Base-by-base conservation (phyloP, 2,888 invertebrate species). In the Drosophila formosana region DNA sequence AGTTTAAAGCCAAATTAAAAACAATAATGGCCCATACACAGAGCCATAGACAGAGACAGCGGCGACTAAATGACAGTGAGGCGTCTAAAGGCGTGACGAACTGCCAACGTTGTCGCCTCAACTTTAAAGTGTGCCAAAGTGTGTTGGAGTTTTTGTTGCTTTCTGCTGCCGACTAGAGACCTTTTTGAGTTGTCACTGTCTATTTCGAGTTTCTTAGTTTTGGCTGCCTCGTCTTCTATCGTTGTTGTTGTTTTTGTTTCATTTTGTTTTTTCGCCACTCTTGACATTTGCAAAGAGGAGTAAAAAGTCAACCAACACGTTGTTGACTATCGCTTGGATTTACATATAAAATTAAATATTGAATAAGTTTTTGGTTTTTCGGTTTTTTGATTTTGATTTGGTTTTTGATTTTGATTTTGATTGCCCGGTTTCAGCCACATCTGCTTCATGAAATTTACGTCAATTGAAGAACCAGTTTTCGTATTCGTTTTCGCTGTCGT, bases 11-110 rank as follows among this genome's bases (percentile, higher is more conserved):
- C 68, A 82, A 81, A 82, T 81, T 80, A 73, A 84, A 80, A 77
- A 64, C 82, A 80, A 80, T 82, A 82, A 82, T 82, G 66, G 78
- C 70, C 71, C 82, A 76, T 50, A 80, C 70, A 68, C 82, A 76
- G 45, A 80, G 78, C 72, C 64, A 18, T 18, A 18, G 34, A 34
- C 4, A 11, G 0, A 9, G 34, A 34, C 11, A 11, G 28, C 34
- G 45, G 43, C 66, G 62, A 62, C 72, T 66, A 82, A 80, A 82
- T 74, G 76, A 68, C 73, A 64, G 71, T 60, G 82, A 72, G 70
- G 72, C 82, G 80, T 78, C 80, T 83, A 82, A 76, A 82, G 85
- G 82, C 85, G 82, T 82, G 80, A 82, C 82, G 79, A 82, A 82
- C 80, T 82, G 80, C 77, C 80, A 70, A 79, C 82, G 75, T 78